Evolutionary conservation across 30 jellyfish, hydroid and myxozoan genomes (phyloP), one percentile per base, ranked within the genome.

Genomic region (Aurelia sp.): DNA sequence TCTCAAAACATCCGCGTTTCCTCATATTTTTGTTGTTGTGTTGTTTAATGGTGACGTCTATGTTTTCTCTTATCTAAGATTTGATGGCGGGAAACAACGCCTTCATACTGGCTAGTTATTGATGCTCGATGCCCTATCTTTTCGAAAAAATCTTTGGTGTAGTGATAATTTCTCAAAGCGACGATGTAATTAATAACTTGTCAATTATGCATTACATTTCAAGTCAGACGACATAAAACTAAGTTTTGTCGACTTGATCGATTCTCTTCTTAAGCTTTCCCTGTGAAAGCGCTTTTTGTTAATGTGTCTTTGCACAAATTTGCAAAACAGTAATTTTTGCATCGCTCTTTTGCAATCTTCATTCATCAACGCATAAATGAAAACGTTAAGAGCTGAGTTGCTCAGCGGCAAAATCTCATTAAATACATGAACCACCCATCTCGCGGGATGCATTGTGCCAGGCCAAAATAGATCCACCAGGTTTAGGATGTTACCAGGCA

Each of bases 331-430:
- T 74, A 51, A 23, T 52, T 79, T 79, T 44, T 66, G 81, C 89
- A 79, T 79, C 23, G 89, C 89, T 19, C 73, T 41, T 48, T 65
- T 79, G 73, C 89, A 79, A 27, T 79, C 89, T 53, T 79, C 89
- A 71, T 85, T 91, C 91, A 77, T 63, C 64, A 84, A 13, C 27
- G 96, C 96, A 65, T 91, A 91, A 8, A 91, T 84, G 63, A 91
- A 91, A 44, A 95, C 89, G 37, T 91, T 91, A 47, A 79, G 52
- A 6, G 90, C 91, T 6, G 93, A 77, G 76, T 77, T 85, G 51
- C 77, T 23, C 10, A 83, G 71, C 13, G 97, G 97, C 65, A 91
- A 82, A 17, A 91, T 40, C 59, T 91, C 91, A 31, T 78, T 67
- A 10, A 91, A 71, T 30, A 83, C 13, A 47, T 86, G 78, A 27